phyloP scores from a whole-genome alignment of 2,113 vertebrate genomes.

The Chrysemys picta region DNA sequence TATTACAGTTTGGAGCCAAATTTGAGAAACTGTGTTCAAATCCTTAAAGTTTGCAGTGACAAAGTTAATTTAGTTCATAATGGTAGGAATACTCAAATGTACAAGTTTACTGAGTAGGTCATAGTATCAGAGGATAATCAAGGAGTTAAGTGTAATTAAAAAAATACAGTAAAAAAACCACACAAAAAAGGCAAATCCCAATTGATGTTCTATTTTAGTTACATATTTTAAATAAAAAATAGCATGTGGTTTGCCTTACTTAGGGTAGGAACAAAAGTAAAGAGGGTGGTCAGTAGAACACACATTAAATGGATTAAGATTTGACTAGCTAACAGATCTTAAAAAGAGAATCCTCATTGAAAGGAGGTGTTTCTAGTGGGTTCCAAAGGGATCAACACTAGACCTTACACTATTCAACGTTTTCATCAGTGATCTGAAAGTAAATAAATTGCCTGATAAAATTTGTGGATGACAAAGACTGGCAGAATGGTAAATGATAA shows the following conservation, averaged over 20 bases:
- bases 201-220: neutral
- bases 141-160: neutral
- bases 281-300: neutral
- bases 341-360: neutral
- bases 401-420: neutral
- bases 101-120: neutral
- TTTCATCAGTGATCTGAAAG: neutral
- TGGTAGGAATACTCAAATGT: neutral
- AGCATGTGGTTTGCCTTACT: neutral
- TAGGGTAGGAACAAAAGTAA: neutral
- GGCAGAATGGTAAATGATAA: neutral
- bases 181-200: neutral
- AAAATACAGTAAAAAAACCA: neutral
- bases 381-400: neutral
- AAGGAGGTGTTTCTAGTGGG: neutral
- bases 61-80: no score
- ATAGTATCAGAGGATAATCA: neutral
- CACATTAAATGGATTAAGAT: neutral
- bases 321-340: neutral
- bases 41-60: no score
- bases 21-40: no score
- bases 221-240: neutral
- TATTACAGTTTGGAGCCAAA: no score
- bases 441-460: neutral
- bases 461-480: neutral